These are phyloP conservation scores for Anthopleura xanthogrammica DNA, from an alignment of 92 coral and sea anemone species.

Conservation along the genomic window DNA sequence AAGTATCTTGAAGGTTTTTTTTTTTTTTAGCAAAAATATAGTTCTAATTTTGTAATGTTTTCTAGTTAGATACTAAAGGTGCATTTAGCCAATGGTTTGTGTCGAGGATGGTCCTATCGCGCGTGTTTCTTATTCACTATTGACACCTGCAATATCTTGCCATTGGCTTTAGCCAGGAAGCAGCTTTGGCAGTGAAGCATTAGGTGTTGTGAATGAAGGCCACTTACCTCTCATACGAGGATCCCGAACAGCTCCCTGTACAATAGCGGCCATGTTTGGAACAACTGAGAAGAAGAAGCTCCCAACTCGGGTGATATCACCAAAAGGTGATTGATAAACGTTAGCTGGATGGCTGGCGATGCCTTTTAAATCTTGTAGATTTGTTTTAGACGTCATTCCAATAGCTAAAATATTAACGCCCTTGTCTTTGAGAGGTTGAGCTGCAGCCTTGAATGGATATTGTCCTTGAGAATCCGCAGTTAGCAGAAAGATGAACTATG, in stretches of 20 bases:
- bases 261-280: constrained; percentile 37
- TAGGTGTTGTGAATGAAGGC: too few species aligned
- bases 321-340: constrained; percentile 48
- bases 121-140: too few species aligned
- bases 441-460: constrained; percentile 33
- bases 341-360: constrained; percentile 47
- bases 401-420: constrained; percentile 43
- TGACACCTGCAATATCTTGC: too few species aligned
- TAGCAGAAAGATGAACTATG: constrained; percentile 52
- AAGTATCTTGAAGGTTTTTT: too few species aligned
- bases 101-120: too few species aligned
- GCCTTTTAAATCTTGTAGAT: constrained; percentile 37
- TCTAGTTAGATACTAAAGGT: too few species aligned
- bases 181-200: too few species aligned
- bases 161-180: too few species aligned
- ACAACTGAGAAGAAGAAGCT: constrained; percentile 30
- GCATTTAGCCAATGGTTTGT: too few species aligned
- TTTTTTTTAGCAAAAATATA: too few species aligned
- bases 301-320: not conserved
- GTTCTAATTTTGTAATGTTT: too few species aligned
- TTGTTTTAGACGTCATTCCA: constrained; percentile 38
- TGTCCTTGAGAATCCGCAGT: constrained; percentile 36
- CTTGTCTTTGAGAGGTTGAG: constrained; percentile 48
- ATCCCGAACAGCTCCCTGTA: constrained; percentile 44
- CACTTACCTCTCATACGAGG: constrained; percentile 33